phyloP scores from a whole-genome alignment of 2,888 invertebrate genomes.

The Lasioglossum malachurum region DNA sequence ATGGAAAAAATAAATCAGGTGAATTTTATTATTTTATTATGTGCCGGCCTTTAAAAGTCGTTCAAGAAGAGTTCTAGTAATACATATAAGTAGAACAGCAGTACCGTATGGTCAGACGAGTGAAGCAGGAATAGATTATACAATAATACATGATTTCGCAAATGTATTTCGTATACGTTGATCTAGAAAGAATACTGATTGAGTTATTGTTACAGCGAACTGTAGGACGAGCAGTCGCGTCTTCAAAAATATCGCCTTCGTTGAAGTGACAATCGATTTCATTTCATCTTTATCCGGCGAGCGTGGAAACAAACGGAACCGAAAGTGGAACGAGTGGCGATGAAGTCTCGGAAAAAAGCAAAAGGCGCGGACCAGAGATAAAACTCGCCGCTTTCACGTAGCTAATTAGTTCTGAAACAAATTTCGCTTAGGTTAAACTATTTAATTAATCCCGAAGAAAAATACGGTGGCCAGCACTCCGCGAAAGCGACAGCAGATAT shows the following conservation, averaged over 20 bases:
- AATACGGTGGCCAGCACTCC: background rate
- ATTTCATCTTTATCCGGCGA: conserved; percentile 22
- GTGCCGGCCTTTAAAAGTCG: background rate
- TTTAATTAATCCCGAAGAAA: conserved; percentile 43
- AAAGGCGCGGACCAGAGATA: conserved; percentile 23
- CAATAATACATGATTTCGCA: background rate
- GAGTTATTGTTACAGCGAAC: background rate
- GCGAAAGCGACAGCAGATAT: background rate
- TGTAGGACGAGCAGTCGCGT: conserved; percentile 11
- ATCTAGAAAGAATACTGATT: background rate
- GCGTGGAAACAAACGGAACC: conserved; percentile 18
- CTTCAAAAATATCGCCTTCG: conserved; percentile 41
- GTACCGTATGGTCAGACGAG: background rate
- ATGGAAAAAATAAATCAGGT: no score
- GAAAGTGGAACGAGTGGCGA: background rate
- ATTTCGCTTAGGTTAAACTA: conserved; percentile 51
- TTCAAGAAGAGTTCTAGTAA: background rate
- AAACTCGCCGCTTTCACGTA: conserved; percentile 24
- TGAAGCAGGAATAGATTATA: background rate
- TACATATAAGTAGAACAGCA: background rate
- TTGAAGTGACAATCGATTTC: conserved; percentile 44
- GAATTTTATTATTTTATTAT: no score
- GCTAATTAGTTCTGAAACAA: conserved; percentile 52
- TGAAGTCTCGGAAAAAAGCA: background rate
- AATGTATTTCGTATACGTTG: background rate